phyloP scores from a whole-genome alignment of 2,797 vertebrate genomes.

The Urocyon cinereoargenteus region DNA sequence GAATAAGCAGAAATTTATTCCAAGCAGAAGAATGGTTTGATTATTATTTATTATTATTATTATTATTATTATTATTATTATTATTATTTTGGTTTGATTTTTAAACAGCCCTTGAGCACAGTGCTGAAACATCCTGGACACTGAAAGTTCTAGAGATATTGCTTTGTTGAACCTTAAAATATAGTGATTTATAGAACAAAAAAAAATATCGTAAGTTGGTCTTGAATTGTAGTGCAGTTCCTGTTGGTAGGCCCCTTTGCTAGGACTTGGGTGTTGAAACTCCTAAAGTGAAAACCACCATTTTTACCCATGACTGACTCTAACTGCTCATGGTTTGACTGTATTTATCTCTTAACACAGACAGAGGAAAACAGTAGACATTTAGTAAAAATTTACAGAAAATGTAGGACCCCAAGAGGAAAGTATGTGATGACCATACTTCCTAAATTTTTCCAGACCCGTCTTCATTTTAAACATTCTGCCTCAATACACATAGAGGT shows the following conservation, averaged over 20 bases:
- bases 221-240: neutral
- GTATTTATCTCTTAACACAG: neutral
- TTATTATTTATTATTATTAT: no score
- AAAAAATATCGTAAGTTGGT: neutral
- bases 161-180: neutral
- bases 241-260: neutral
- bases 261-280: neutral
- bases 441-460: neutral
- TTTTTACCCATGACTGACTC: neutral
- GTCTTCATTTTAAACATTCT: slow-evolving; percentile 3
- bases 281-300: neutral
- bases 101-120: neutral
- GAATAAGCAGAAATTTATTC: neutral
- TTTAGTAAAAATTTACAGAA: slow-evolving; percentile 25
- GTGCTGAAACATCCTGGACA: neutral
- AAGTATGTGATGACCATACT: neutral
- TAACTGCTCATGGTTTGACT: neutral
- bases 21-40: neutral
- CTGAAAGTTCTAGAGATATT: neutral
- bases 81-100: neutral
- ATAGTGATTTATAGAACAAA: neutral
- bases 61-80: no score
- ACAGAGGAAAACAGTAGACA: neutral
- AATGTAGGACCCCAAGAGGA: neutral
- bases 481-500: neutral